Base-by-base conservation (phyloP, 2,888 invertebrate species). In the Dicroscelio sp. region DNA sequence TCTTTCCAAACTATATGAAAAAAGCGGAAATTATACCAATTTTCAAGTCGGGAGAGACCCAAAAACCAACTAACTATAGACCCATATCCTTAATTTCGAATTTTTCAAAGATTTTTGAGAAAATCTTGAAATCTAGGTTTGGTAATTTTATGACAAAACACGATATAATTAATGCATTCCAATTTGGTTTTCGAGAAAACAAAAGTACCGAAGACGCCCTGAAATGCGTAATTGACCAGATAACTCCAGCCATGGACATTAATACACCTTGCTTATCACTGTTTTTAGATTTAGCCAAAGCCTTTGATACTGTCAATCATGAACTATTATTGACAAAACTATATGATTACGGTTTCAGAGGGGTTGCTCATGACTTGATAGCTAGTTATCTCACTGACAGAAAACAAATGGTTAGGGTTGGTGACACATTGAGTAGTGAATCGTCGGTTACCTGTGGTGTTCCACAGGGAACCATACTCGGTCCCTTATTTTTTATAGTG, bases 301-400 rank as follows among this genome's bases (percentile, higher is more conserved):
- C 84, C n/a, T 84, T 75, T 20, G 76, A 85, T 25, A 84, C 63
- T 2, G 30, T 84, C 4, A 71, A 82, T 43, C 84, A 84, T 38
- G 6, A 31, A 6, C n/a, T 84, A 73, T 25, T 84, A 27, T 23
- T 84, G 14, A 14, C 31, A 12, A 73, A 48, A 55, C 48, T 84
- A 14, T 17, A 63, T n/a, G 63, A 30, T n/a, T 20, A 30, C 2
- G 84, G 84, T 2, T 23, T 84, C 35, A 55, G 84, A 52, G 75
- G 84, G 1, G 43, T 30, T 6, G 20, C 33, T 0, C 30, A 27
- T 14, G 23, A 75, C 17, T 38, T 84, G 17, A 58, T 84, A 20
- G 43, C 73, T 30, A 73, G 48, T 20, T 84, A 84, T 63, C 30
- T 84, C 2, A 35, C 25, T 4, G 25, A 84, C 5, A 73, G 84